Conservation (phyloP, 2,888 invertebrate genomes). For the Diploptera punctata region DNA sequence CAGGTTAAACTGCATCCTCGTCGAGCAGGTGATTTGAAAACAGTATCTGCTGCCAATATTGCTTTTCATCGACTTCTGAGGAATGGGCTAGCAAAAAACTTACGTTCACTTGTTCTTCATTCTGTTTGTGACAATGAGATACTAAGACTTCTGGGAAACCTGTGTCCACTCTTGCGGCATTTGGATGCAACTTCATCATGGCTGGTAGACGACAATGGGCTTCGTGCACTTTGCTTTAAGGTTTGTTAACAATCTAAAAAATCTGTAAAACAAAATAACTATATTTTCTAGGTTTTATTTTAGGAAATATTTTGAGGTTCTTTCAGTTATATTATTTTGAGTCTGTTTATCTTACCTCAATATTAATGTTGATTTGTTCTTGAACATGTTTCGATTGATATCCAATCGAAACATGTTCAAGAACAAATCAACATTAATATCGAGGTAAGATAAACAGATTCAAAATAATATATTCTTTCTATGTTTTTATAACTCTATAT, state of each 20-base stretch:
- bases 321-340: too few species aligned
- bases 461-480: too few species aligned
- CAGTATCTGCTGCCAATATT: constrained; percentile 41
- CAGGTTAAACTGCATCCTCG: constrained; percentile 34
- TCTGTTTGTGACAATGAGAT: constrained; percentile 49
- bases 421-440: too few species aligned
- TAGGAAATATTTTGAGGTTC: too few species aligned
- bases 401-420: too few species aligned
- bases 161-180: constrained; percentile 47
- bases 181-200: constrained; percentile 49
- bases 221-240: constrained; percentile 42
- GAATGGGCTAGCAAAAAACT: constrained; percentile 47
- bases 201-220: constrained; percentile 49
- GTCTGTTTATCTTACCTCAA: too few species aligned
- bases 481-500: too few species aligned
- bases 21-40: constrained; percentile 33
- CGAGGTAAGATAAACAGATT: too few species aligned
- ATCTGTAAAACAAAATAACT: too few species aligned
- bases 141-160: constrained; percentile 47
- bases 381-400: too few species aligned
- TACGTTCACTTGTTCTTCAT: constrained; percentile 46
- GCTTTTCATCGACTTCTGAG: constrained; percentile 45
- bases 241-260: too few species aligned
- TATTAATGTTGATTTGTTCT: too few species aligned
- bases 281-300: not conserved